Conservation (phyloP, 2,113 vertebrate genomes). For the Phocoena sinus region DNA sequence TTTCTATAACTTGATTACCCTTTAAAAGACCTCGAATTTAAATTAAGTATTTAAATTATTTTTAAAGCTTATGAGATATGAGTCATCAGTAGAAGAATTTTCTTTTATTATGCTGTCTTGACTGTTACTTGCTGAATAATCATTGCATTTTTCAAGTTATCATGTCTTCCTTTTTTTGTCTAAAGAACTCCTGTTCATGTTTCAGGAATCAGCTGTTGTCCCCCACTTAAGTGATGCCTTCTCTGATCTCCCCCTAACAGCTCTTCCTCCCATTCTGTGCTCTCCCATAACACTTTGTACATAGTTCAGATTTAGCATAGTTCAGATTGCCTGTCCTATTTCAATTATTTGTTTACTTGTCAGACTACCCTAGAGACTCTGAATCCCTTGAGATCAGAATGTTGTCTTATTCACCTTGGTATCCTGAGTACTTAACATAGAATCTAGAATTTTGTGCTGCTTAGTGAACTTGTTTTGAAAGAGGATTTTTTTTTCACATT, state of each 20-base stretch:
- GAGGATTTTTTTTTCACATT: neutral
- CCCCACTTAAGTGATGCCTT: neutral
- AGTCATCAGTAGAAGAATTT: neutral
- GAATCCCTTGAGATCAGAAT: neutral
- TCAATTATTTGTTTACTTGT: slow-evolving; percentile 32
- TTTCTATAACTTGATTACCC: neutral
- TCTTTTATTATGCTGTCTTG: neutral
- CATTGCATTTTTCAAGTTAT: neutral
- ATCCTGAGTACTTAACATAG: neutral
- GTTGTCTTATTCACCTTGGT: neutral
- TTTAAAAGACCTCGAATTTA: slow-evolving; percentile 39
- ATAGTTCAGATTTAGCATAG: neutral
- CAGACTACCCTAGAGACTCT: neutral
- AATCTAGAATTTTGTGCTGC: neutral
- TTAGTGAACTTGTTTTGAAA: neutral
- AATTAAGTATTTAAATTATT: slow-evolving; percentile 12
- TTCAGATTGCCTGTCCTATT: neutral
- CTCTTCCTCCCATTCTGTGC: neutral
- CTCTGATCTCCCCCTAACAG: neutral
- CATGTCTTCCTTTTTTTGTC: neutral
- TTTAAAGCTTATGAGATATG: neutral
- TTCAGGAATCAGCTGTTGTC: neutral
- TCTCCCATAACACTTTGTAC: neutral
- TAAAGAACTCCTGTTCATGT: neutral
- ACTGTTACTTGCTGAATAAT: slow-evolving; percentile 2